Conservation (phyloP, 53 echinoderm and acorn worm species). For the Echinarachnius parma region DNA sequence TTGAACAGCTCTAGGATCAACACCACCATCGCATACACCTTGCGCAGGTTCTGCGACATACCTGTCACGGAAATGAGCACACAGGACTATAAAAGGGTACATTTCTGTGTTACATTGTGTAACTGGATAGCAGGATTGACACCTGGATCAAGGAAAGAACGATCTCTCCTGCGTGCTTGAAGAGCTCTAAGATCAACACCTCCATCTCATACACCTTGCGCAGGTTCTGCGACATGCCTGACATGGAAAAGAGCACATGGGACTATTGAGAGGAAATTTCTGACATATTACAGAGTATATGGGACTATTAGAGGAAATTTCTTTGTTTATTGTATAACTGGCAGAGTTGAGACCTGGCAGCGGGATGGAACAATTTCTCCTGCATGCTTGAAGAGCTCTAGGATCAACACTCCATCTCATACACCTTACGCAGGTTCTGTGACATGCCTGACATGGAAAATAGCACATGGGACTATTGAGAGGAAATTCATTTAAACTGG, state of each 20-base stretch:
- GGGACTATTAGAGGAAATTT: no score
- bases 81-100: no score
- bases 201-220: slow-evolving; percentile 76
- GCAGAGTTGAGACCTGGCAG: slow-evolving; percentile 34
- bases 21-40: slow-evolving; percentile 72
- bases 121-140: slow-evolving; percentile 37
- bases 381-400: slow-evolving; percentile 67
- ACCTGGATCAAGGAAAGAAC: slow-evolving; percentile 58
- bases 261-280: no score
- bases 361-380: slow-evolving; percentile 63
- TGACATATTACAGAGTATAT: no score
- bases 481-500: no score
- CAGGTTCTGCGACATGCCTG: slow-evolving; percentile 64
- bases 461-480: no score
- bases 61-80: slow-evolving; percentile 27
- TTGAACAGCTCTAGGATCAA: slow-evolving; percentile 64
- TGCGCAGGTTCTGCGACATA: slow-evolving; percentile 59
- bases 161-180: slow-evolving; percentile 56
- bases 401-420: slow-evolving; percentile 70
- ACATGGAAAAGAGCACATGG: no score
- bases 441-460: slow-evolving; percentile 46
- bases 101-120: slow-evolving; percentile 8
- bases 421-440: slow-evolving; percentile 65
- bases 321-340: no score
- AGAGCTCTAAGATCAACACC: slow-evolving; percentile 65